Percentiles rank a stretch among this genome's conserved stretches.
phyloP scores from a whole-genome alignment of 2,888 invertebrate species.

The Parnassius smintheus region DNA sequence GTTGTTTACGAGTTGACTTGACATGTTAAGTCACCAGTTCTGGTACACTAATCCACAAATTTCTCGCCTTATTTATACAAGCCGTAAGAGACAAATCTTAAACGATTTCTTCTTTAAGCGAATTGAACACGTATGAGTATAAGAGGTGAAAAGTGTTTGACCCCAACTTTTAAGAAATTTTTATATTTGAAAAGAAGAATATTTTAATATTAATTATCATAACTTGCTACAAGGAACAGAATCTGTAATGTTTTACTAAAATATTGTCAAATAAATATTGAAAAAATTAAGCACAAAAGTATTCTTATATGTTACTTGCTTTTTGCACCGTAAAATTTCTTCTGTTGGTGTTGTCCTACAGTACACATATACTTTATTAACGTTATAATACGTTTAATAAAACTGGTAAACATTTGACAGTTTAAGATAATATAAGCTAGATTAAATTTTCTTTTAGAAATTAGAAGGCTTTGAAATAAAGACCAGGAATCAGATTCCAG shows the following conservation, averaged over 20 bases:
- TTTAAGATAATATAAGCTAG: too few species aligned
- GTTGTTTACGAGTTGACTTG: too few species aligned
- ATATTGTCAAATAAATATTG: not conserved
- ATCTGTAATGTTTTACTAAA: not conserved
- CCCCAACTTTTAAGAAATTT: constrained; percentile 15
- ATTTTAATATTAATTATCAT: constrained; percentile 20
- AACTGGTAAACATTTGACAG: too few species aligned
- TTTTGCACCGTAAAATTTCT: too few species aligned
- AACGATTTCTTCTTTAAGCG: not conserved
- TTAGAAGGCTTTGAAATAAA: not conserved
- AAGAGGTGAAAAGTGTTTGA: constrained; percentile 26
- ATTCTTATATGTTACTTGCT: too few species aligned
- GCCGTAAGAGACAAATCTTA: constrained; percentile 10
- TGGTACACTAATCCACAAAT: not conserved
- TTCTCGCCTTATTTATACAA: constrained; percentile 17
- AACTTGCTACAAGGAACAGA: not conserved
- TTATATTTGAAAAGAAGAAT: constrained; percentile 15
- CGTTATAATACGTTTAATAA: too few species aligned
- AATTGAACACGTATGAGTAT: constrained; percentile 8
- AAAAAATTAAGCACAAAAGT: not conserved
- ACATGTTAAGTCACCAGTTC: too few species aligned
- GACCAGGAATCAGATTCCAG: constrained; percentile 1
- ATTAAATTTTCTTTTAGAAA: not conserved
- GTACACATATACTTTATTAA: too few species aligned
- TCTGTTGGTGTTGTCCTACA: too few species aligned